These are phyloP conservation scores for Paramisgurnus dabryanus DNA, from an alignment of 2,113 vertebrate species.

Conservation along the genomic window DNA sequence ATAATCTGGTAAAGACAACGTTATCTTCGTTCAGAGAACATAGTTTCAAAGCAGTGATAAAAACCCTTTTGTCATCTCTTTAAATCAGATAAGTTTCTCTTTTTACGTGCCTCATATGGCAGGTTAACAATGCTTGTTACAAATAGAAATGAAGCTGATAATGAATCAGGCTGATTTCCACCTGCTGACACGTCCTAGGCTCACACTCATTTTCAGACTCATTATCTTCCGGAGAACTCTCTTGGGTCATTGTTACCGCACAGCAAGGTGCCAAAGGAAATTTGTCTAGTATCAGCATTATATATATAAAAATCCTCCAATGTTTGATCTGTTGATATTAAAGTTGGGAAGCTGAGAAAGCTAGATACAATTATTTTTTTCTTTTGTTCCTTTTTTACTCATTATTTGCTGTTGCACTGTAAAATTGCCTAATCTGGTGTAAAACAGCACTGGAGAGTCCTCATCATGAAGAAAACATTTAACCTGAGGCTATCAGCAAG, in stretches of 20 bases:
- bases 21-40: no score
- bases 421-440: background rate
- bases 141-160: constrained; percentile 21
- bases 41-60: no score
- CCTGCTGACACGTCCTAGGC: constrained; percentile 17
- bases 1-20: no score
- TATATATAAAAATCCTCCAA: background rate
- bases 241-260: constrained; percentile 31
- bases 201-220: constrained; percentile 25
- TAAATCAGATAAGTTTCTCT: background rate
- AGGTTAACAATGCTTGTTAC: constrained; percentile 10
- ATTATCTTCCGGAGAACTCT: constrained; percentile 40
- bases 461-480: constrained; percentile 1
- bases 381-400: background rate
- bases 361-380: background rate
- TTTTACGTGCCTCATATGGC: background rate
- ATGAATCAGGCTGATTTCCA: constrained; percentile 41
- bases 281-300: constrained; percentile 1
- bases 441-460: background rate
- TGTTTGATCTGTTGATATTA: constrained; percentile 17
- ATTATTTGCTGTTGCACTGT: background rate
- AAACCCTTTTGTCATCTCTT: no score
- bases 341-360: background rate
- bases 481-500: background rate
- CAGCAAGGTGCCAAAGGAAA: constrained; percentile 24